Evolutionary conservation across 2,888 invertebrate genomes (phyloP), one percentile per base, ranked within the genome.

Genomic region (Chloromyia formosa): DNA sequence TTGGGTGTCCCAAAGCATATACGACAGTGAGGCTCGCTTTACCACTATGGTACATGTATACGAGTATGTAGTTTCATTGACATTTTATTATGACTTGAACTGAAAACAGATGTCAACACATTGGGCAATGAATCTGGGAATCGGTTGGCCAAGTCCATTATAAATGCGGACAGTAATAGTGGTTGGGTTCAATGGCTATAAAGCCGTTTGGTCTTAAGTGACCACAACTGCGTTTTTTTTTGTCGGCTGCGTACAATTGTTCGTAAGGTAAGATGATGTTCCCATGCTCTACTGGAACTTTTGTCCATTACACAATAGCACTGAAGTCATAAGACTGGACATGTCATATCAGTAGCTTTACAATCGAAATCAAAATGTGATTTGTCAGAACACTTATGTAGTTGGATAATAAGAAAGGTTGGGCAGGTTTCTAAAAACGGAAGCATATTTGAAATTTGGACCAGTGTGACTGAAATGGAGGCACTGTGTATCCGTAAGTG

Each of bases 241-340:
- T 62, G 16, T 62, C 35, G 1, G 35, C 40, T 40, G 16, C 16
- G 27, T 16, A 62, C 40, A 18, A 53, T 18, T 69, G 23, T 20
- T 22, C n/a, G 45, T 10, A 18, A 22, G 18, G 27, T 69, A 69
- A 69, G 68, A 53, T 69, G 68, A 69, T 53, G 18, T 69, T 69
- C 68, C 53, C 68, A 69, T 69, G 68, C 68, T 69, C 68, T 35
- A 69, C 54, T 69, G 68, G 53, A 53, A 69, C 68, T 54, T 40
- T 27, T 35, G 23, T 53, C n/a, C 68, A 69, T 69, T 69, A 69
- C 54, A 69, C 68, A 69, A 69, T 69, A 69, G 49, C 20, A 27
- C 7, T 23, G 60, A 60, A 60, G 23, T 12, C 3, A n/a, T 49
- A 49, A 49, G 49, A 49, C 12, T 49, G 49, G 49, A 49, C 12